Evolutionary conservation across 2,888 invertebrate species (phyloP).

Genomic region (Pachydiplax longipennis): DNA sequence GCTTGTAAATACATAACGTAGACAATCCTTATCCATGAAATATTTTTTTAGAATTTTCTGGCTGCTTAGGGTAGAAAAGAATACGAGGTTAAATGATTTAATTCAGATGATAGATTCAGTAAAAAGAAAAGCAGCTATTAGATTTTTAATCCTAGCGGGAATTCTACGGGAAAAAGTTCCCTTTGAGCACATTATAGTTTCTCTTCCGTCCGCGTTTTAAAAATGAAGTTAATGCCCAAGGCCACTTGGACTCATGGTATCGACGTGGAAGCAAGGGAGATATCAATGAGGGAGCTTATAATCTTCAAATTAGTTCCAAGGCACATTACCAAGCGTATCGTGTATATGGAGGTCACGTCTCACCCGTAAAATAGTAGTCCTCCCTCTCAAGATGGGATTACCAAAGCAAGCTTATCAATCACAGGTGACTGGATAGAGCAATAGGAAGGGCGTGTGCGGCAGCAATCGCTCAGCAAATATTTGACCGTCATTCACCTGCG

Average conservation of each 20-base stretch:
- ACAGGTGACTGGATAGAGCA: not conserved
- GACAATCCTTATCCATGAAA: too few species aligned
- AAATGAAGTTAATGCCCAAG: too few species aligned
- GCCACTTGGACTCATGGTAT: too few species aligned
- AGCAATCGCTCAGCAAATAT: slow-evolving; percentile 12
- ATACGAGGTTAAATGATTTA: too few species aligned
- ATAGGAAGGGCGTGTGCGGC: not conserved
- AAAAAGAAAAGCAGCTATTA: too few species aligned
- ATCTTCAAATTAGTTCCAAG: not conserved
- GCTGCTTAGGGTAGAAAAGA: too few species aligned
- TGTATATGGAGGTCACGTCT: not conserved
- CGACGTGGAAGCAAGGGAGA: not conserved
- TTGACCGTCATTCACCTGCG: slow-evolving; percentile 21
- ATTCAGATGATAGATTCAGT: too few species aligned
- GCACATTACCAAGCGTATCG: not conserved
- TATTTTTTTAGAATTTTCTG: too few species aligned
- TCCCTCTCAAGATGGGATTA: not conserved
- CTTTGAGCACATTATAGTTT: too few species aligned
- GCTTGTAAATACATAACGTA: too few species aligned
- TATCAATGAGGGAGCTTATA: not conserved
- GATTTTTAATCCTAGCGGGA: not conserved
- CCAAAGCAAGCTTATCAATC: not conserved
- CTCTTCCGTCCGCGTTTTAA: too few species aligned
- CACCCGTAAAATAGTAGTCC: not conserved
- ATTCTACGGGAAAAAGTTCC: not conserved